A percentile compares a stretch with the other conserved stretches of the same genome.
Conservation (phyloP, 2,888 invertebrate genomes). For the Monochamus alternatus region DNA sequence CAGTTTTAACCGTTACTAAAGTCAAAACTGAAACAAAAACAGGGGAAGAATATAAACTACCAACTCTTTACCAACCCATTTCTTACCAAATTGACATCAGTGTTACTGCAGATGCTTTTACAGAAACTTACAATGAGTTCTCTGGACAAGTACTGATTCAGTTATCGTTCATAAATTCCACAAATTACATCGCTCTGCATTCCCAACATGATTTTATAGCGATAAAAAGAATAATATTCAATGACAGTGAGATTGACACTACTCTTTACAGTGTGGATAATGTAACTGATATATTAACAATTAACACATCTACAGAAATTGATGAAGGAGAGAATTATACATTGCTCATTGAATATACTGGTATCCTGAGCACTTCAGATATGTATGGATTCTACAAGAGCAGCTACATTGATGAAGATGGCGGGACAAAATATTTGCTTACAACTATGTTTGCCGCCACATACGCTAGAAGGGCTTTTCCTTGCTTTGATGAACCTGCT, state of each 20-base stretch:
- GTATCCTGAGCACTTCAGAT: background rate
- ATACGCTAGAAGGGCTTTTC: constrained; percentile 1
- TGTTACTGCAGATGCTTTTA: constrained; percentile 4
- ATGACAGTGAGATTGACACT: background rate
- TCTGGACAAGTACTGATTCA: background rate
- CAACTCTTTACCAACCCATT: background rate
- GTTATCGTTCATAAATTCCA: background rate
- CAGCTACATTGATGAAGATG: background rate
- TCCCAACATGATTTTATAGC: background rate
- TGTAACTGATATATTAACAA: background rate
- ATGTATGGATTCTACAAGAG: constrained; percentile 4
- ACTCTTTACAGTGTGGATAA: background rate
- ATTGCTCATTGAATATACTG: background rate
- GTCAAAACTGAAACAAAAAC: constrained; percentile 53
- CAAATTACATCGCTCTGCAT: background rate
- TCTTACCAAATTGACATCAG: constrained; percentile 20
- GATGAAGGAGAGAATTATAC: background rate
- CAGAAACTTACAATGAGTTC: background rate
- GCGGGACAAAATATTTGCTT: background rate
- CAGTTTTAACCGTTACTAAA: background rate
- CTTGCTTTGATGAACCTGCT: constrained; percentile 16
- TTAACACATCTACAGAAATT: background rate
- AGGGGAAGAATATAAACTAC: constrained; percentile 16
- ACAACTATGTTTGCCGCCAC: background rate
- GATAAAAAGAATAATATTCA: background rate